A percentile compares a stretch with the other conserved stretches of the same genome.
Evolutionary conservation across 92 coral and sea anemone species (phyloP).

Genomic region (Hydrozoanthus gracilis): DNA sequence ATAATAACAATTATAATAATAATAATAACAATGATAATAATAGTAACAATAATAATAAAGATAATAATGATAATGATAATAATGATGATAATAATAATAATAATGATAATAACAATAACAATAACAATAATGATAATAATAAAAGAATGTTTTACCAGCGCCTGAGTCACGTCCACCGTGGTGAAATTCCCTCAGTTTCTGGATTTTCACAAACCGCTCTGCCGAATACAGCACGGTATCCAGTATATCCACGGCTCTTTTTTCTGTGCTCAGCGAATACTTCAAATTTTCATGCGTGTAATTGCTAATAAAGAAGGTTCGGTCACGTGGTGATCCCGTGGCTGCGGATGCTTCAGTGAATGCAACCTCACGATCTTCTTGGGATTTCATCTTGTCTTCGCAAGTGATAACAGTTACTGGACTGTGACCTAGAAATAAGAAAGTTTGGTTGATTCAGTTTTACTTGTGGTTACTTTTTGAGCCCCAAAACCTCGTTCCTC

Average conservation of each 20-base stretch:
- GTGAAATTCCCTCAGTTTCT: slow-evolving; percentile 67
- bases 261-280: slow-evolving; percentile 58
- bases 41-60: background rate
- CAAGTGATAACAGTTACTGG: slow-evolving; percentile 87
- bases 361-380: slow-evolving; percentile 63
- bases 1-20: background rate
- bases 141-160: slow-evolving; percentile 1
- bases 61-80: background rate
- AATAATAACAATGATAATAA: background rate
- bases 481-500: too few relatives aligned
- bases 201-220: slow-evolving; percentile 74
- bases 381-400: slow-evolving; percentile 67
- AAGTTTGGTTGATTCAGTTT: too few relatives aligned
- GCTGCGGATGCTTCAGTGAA: slow-evolving; percentile 72
- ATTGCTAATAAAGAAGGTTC: slow-evolving; percentile 80
- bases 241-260: slow-evolving; percentile 65
- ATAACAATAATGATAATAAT: background rate
- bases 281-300: slow-evolving; percentile 55
- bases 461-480: too few relatives aligned
- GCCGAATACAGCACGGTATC: slow-evolving; percentile 76
- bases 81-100: background rate
- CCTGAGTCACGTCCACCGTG: slow-evolving; percentile 39
- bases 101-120: background rate
- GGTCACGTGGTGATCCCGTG: slow-evolving; percentile 76
- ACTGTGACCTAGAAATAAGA: slow-evolving; percentile 61